Evolutionary conservation across 2,797 vertebrate genomes (phyloP).

Genomic region (Aplochiton taeniatus): DNA sequence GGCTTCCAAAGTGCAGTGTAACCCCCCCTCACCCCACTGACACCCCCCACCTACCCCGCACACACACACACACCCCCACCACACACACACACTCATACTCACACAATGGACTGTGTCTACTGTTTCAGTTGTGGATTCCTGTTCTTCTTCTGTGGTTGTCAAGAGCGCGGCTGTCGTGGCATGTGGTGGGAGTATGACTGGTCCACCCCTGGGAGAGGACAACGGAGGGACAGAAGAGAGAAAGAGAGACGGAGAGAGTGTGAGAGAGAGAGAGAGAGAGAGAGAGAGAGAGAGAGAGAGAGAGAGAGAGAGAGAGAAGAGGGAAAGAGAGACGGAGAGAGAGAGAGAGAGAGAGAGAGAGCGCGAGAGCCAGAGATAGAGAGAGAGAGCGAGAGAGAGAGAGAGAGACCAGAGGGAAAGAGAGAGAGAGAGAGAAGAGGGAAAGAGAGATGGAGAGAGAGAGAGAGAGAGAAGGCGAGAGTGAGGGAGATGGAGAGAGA

Average conservation of each 20-base stretch:
- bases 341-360: neutral
- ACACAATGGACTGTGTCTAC: neutral
- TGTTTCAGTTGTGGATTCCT: constrained; percentile 16
- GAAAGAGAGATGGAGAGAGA: constrained; percentile 1
- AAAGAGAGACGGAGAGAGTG: neutral
- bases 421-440: too few species aligned
- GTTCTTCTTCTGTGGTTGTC: constrained; percentile 28
- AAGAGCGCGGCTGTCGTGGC: constrained; percentile 40
- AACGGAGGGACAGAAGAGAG: too few species aligned
- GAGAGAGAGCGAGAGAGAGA: neutral
- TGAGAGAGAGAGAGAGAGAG: neutral
- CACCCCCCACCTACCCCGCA: neutral
- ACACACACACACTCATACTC: too few species aligned
- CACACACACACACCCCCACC: neutral
- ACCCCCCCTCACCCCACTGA: too few species aligned
- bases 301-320: neutral
- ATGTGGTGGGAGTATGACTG: constrained; percentile 19
- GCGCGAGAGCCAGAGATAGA: neutral
- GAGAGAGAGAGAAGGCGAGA: neutral
- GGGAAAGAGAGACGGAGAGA: neutral
- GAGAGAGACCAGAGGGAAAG: neutral
- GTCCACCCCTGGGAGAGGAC: neutral
- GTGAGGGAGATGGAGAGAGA: neutral
- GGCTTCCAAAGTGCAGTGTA: neutral
- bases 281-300: neutral